A percentile compares a stretch with the other conserved stretches of the same genome.
Evolutionary conservation across 2,797 vertebrate species (phyloP).

Genomic region (Alosa sapidissima): DNA sequence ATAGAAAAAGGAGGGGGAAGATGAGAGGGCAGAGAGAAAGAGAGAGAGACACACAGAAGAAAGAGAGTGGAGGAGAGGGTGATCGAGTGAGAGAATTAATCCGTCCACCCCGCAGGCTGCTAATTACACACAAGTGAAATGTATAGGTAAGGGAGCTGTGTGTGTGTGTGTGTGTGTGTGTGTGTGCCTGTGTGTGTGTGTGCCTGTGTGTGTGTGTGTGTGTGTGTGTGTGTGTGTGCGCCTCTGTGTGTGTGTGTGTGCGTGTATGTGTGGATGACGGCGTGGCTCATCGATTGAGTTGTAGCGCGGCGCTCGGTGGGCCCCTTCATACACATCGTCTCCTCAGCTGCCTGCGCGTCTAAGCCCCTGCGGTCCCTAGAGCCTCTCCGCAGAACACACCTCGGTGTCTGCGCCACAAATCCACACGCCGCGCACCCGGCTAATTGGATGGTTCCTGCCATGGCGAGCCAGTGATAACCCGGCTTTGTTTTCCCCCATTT

Average conservation of each 20-base stretch:
- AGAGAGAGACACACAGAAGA: not conserved
- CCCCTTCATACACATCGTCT: not conserved
- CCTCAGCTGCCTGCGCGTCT: not conserved
- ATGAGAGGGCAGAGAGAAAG: not conserved
- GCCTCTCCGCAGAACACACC: not conserved
- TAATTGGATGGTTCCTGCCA: constrained; percentile 8
- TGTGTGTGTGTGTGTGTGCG: not conserved
- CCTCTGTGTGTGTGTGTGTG: not conserved
- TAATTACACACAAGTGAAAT: constrained; percentile 21
- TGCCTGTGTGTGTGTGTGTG: not conserved
- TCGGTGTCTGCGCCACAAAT: not conserved
- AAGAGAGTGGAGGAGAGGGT: not conserved
- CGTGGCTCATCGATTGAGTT: constrained; percentile 11
- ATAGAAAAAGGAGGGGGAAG: not conserved
- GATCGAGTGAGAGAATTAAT: constrained; percentile 1
- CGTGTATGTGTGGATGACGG: not conserved
- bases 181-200: not conserved
- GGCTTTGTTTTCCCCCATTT: constrained; percentile 4
- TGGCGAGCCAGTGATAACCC: not conserved
- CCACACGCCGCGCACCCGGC: not conserved
- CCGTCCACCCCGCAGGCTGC: constrained; percentile 8
- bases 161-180: not conserved
- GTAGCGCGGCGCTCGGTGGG: not conserved
- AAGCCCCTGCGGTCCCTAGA: not conserved
- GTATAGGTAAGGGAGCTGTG: not conserved